These are phyloP conservation scores for Acipenser transmontanus DNA, from an alignment of 2,797 vertebrate genomes.

Conservation along the genomic window DNA sequence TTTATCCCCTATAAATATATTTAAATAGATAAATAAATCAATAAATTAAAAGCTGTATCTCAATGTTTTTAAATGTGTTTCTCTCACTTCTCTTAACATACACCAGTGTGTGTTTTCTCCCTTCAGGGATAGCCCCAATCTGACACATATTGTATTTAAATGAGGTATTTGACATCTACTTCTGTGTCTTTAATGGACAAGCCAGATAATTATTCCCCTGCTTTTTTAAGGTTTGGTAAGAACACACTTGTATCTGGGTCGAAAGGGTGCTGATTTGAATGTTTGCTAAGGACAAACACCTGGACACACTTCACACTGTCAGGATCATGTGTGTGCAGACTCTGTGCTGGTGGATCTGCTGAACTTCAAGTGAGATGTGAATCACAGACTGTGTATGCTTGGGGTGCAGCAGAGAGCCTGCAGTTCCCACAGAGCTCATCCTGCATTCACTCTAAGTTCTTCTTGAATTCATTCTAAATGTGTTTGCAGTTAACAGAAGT, in stretches of 20 bases:
- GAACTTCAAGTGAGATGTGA: no score
- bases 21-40: conserved; percentile 74
- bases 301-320: conserved; percentile 47
- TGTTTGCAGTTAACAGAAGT: not conserved
- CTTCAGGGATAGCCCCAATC: conserved; percentile 30
- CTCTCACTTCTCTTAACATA: conserved; percentile 12
- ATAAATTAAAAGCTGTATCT: conserved; percentile 53
- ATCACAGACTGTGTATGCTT: no score
- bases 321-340: conserved; percentile 34
- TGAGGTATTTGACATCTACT: conserved; percentile 14
- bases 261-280: conserved; percentile 47
- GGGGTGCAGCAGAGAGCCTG: no score
- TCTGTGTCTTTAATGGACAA: conserved; percentile 14
- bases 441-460: conserved; percentile 13
- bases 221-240: conserved; percentile 55
- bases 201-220: conserved; percentile 28
- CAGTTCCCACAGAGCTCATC: not conserved
- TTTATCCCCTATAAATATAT: conserved; percentile 70
- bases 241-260: conserved; percentile 60
- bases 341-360: conserved; percentile 27
- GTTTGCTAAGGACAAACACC: conserved; percentile 54
- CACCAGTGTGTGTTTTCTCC: conserved; percentile 24
- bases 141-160: conserved; percentile 13
- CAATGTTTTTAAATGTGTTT: conserved; percentile 42
- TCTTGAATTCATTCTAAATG: conserved; percentile 33